Percentiles rank a stretch among this genome's conserved stretches.
Conservation (phyloP, 2,113 vertebrate genomes). For the Anguilla rostrata region DNA sequence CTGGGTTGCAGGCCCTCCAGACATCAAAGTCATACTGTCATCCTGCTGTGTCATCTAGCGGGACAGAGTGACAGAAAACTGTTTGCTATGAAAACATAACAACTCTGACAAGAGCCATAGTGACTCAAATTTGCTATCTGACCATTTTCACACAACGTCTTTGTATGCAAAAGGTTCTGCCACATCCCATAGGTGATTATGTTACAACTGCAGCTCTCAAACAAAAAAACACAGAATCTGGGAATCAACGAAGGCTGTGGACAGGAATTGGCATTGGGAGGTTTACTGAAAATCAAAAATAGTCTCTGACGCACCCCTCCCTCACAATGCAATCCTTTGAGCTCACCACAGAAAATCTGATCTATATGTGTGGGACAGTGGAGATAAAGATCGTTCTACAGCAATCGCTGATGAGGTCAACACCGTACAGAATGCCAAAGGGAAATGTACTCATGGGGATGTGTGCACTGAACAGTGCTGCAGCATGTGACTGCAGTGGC, state of each 20-base stretch:
- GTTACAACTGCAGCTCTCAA: background rate
- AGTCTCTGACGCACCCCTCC: background rate
- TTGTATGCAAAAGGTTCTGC: background rate
- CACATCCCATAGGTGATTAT: background rate
- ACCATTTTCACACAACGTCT: background rate
- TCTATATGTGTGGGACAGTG: background rate
- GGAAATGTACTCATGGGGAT: constrained; percentile 2
- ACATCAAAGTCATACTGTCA: background rate
- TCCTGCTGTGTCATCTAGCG: background rate
- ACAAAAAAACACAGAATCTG: background rate
- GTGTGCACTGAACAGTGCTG: background rate
- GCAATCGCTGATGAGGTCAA: background rate
- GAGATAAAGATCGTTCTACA: background rate
- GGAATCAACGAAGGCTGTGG: background rate
- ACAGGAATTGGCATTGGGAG: background rate
- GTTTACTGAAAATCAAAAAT: background rate
- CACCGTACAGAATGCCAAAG: background rate
- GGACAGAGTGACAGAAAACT: background rate
- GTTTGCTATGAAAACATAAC: background rate
- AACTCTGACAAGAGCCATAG: background rate
- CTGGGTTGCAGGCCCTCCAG: background rate
- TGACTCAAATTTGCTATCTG: background rate
- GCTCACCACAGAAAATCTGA: background rate
- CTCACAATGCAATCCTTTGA: background rate
- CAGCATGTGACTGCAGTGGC: background rate